Evolutionary conservation across 2,113 vertebrate species (phyloP).

Genomic region (Pagrus major): DNA sequence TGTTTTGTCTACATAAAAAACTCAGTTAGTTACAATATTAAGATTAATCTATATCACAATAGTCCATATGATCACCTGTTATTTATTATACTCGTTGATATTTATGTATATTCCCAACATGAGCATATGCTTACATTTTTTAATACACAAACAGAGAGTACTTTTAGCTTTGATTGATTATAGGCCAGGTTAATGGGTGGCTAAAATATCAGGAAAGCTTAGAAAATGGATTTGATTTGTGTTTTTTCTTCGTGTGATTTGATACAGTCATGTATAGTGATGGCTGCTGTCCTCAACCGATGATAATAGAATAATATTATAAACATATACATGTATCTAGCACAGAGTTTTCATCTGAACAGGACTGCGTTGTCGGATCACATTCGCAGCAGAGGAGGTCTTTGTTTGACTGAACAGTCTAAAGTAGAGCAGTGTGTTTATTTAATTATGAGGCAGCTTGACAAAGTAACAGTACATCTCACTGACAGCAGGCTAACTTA

Average conservation of each 20-base stretch:
- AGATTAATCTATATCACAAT: not conserved
- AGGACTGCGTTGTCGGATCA: constrained; percentile 41
- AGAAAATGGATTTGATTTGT: not conserved
- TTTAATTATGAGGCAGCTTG: constrained; percentile 66
- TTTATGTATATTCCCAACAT: not conserved
- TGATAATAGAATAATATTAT: constrained; percentile 20
- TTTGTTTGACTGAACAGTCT: constrained; percentile 58
- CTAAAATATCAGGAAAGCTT: not conserved
- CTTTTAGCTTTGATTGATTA: not conserved
- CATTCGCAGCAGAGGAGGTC: constrained; percentile 53
- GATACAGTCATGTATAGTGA: not conserved
- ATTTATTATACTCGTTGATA: not conserved
- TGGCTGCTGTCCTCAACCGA: not conserved
- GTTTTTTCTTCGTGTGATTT: not conserved
- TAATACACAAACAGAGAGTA: not conserved
- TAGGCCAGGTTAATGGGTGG: not conserved
- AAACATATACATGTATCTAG: constrained; percentile 29
- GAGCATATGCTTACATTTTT: not conserved
- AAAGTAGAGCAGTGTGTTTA: constrained; percentile 54
- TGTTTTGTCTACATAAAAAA: not conserved
- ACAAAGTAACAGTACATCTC: constrained; percentile 57
- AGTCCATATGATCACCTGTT: not conserved
- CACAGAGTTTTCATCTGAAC: constrained; percentile 20
- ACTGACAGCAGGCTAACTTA: constrained; percentile 61
- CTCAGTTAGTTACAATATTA: not conserved